Evolutionary conservation across 2,888 invertebrate genomes (phyloP).

Genomic region (Lamellibrachia satsuma): DNA sequence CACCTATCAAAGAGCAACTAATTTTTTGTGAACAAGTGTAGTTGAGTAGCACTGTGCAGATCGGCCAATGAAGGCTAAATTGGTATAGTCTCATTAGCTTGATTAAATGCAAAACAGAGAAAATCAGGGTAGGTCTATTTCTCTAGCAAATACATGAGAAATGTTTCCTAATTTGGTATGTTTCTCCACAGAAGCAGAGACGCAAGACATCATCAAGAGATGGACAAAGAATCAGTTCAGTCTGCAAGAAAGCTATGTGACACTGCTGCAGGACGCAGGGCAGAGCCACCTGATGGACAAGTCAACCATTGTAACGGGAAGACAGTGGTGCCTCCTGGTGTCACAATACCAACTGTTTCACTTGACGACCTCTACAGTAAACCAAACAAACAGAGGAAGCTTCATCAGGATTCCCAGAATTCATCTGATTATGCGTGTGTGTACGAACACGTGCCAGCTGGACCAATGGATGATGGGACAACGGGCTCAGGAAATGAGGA

Average conservation of each 20-base stretch:
- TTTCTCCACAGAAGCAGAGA: background rate
- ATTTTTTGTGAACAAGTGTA: background rate
- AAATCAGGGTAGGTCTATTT: background rate
- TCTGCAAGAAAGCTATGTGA: background rate
- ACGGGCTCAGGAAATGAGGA: background rate
- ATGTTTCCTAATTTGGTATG: background rate
- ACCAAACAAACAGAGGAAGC: background rate
- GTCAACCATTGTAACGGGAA: background rate
- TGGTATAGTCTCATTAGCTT: background rate
- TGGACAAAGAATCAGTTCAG: background rate
- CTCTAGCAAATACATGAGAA: no score
- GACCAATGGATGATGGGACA: background rate
- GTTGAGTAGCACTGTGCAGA: background rate
- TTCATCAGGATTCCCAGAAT: slow-evolving; percentile 9
- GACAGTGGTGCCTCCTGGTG: background rate
- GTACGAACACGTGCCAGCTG: background rate
- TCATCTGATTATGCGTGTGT: background rate
- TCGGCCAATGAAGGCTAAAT: background rate
- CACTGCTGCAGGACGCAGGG: background rate
- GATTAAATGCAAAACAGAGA: background rate
- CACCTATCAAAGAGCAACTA: background rate
- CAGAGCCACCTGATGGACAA: background rate
- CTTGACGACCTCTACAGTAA: background rate
- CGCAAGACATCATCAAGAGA: background rate
- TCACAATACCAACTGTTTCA: background rate